Evolutionary conservation across 2,113 vertebrate genomes (phyloP), one percentile per base, ranked within the genome.

Genomic region (Chaetorhynchus papuensis): DNA sequence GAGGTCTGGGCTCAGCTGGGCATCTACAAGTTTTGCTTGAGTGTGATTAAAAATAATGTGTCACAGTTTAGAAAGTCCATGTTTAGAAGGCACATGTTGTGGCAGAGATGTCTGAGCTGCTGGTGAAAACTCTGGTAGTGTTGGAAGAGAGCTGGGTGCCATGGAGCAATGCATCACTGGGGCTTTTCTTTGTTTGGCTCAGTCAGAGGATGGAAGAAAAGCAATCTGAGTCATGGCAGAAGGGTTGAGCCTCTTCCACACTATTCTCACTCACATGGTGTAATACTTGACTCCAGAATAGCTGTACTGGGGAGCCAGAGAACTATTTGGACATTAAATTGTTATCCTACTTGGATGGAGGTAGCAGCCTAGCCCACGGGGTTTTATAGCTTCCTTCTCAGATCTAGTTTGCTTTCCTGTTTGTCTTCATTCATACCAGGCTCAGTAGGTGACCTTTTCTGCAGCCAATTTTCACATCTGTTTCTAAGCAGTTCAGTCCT

Each of bases 401-500:
- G 75, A 91, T 87, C 92, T 80, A 85, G 75, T 85, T 69, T 90
- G 70, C 66, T 96, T 96, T 97, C 95, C 95, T 93, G 75, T 90
- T 95, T 95, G 94, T 90, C 92, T 93, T 95, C 88, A 57, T 88
- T 96, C 92, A 90, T 96, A 95, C 95, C 92, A 95, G 85, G 82
- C 95, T 90, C 90, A 97, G 92, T 95, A 96, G 96, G 94, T 97
- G 94, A 97, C 85, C 79, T 90, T 85, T 80, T 53, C 94, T 79
- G 44, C 78, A 93, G 95, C 96, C 94, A 97, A 83, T 93, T 95
- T 95, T 85, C 92, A 97, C 95, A 95, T 97, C 96, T 96, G 95
- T 95, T 97, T 94, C 90, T 79, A 30, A 88, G 84, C 53, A 85
- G 21, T 69, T 88, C 63, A n/a, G 66, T 72, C 53, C 66, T 85